A percentile compares a stretch with the other conserved stretches of the same genome.
Conservation (phyloP, 2,888 invertebrate species). For the Acleris literana region DNA sequence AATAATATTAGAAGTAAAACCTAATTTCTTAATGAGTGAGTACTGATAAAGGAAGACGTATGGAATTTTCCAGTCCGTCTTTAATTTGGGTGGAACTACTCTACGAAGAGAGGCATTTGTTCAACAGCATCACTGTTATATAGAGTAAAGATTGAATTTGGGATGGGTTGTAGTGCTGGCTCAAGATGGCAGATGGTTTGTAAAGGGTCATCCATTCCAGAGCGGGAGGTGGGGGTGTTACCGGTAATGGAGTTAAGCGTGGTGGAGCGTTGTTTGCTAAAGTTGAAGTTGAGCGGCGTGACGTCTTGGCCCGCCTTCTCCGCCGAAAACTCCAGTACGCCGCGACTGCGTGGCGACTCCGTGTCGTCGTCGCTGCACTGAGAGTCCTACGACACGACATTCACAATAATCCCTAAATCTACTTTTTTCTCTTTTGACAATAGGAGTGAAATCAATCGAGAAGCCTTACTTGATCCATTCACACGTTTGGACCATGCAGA, state of each 20-base stretch:
- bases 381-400: slow-evolving; percentile 62
- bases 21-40: slow-evolving; percentile 12
- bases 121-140: slow-evolving; percentile 21
- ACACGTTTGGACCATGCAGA: too few species aligned
- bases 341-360: slow-evolving; percentile 84
- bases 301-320: slow-evolving; percentile 94
- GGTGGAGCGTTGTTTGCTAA: slow-evolving; percentile 87
- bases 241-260: slow-evolving; percentile 91
- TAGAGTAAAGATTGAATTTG: background rate
- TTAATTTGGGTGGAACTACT: slow-evolving; percentile 11
- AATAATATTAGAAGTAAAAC: slow-evolving; percentile 15
- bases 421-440: too few species aligned
- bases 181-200: slow-evolving; percentile 23
- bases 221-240: slow-evolving; percentile 51
- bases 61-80: too few species aligned
- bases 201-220: slow-evolving; percentile 19
- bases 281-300: slow-evolving; percentile 92
- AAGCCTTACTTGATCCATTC: too few species aligned
- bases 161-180: slow-evolving; percentile 8
- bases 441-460: too few species aligned
- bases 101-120: slow-evolving; percentile 25
- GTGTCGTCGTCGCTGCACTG: slow-evolving; percentile 80
- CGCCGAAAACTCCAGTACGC: slow-evolving; percentile 92
- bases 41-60: background rate
- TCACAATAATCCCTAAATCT: background rate